Conservation (phyloP, 2,113 vertebrate species). For the Tragelaphus buxtoni region DNA sequence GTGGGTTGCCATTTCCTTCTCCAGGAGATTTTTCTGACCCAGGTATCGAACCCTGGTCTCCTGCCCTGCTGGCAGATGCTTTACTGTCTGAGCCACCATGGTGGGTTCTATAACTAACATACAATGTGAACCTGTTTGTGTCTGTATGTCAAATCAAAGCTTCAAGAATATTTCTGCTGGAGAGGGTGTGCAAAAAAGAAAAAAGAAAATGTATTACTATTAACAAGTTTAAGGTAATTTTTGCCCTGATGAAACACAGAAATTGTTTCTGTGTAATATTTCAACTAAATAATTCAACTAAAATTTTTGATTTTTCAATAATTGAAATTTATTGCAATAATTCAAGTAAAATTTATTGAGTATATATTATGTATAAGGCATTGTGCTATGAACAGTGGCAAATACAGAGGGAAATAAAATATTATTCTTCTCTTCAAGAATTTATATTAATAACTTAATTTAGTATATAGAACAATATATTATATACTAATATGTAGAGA, state of each 20-base stretch:
- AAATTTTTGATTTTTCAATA: background rate
- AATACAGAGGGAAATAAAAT: background rate
- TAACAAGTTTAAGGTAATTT: constrained; percentile 6
- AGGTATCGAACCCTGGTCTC: background rate
- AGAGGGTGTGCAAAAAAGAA: too few species aligned
- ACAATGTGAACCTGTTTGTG: background rate
- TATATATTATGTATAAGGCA: background rate
- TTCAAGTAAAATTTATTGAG: constrained; percentile 36
- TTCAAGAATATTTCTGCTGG: background rate
- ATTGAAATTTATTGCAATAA: background rate
- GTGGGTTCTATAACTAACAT: background rate
- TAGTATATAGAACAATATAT: background rate
- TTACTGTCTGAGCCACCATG: background rate
- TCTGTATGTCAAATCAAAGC: background rate
- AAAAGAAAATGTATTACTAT: constrained; percentile 10
- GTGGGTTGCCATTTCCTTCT: background rate
- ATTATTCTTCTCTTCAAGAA: background rate
- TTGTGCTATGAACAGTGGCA: background rate
- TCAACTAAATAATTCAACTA: constrained; percentile 34
- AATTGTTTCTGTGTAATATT: background rate
- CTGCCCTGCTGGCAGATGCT: background rate
- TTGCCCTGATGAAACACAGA: background rate
- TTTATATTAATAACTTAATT: background rate
- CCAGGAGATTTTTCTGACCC: background rate
- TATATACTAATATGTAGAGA: background rate